phyloP scores from a whole-genome alignment of 2,113 vertebrate genomes.

The Heteronetta atricapilla region DNA sequence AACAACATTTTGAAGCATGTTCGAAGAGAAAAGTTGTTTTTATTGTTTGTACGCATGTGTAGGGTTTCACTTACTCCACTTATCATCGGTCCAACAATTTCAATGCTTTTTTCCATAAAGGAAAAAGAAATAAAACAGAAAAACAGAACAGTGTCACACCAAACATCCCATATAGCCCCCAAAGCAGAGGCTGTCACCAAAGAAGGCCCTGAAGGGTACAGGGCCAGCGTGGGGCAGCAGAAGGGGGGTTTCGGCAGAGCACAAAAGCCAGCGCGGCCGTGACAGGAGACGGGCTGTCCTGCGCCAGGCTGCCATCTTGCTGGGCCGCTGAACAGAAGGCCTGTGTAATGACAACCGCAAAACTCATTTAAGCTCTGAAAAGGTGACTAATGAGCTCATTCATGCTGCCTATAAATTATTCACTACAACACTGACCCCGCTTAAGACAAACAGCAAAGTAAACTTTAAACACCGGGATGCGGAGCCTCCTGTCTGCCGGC shows the following conservation, averaged over 20 bases:
- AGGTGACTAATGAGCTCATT: conserved; percentile 86
- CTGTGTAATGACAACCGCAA: conserved; percentile 76
- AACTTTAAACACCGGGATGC: conserved; percentile 78
- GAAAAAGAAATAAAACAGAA: not conserved
- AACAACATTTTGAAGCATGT: not conserved
- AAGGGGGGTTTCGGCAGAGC: not conserved
- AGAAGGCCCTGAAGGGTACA: conserved; percentile 14
- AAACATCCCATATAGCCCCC: not conserved
- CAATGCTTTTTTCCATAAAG: not conserved
- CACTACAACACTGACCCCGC: conserved; percentile 76
- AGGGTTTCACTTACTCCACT: not conserved
- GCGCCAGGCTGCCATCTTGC: conserved; percentile 62
- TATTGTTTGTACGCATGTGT: not conserved
- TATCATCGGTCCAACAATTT: not conserved
- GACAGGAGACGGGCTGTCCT: conserved; percentile 52
- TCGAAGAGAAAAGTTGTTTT: not conserved
- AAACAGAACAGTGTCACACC: not conserved
- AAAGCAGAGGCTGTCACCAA: not conserved
- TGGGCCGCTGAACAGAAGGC: conserved; percentile 66
- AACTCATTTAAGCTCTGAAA: conserved; percentile 84
- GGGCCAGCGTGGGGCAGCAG: not conserved
- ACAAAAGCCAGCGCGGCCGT: conserved; percentile 33
- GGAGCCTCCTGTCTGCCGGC: not conserved
- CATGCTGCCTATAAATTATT: conserved; percentile 83
- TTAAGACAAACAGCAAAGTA: conserved; percentile 76